Conservation (phyloP, 1,140 invertebrate species). For the Bombus confusus region DNA sequence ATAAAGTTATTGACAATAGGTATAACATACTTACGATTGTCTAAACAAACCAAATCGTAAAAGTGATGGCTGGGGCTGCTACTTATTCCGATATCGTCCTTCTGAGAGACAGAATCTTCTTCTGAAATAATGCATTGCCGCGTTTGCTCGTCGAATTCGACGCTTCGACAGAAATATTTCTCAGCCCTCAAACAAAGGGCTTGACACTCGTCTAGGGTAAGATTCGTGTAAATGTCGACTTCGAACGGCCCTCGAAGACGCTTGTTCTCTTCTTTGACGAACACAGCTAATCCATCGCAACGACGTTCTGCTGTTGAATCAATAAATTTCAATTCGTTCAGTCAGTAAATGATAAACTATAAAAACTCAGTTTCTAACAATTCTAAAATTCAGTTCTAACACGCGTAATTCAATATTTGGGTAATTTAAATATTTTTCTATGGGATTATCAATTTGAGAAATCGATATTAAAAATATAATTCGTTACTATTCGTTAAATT, state of each 20-base stretch:
- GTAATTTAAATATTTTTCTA: neutral
- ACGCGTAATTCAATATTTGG: neutral
- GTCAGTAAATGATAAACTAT: neutral
- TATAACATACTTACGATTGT: constrained; percentile 89
- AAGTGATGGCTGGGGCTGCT: constrained; percentile 92
- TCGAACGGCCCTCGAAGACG: constrained; percentile 93
- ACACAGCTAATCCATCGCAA: constrained; percentile 92
- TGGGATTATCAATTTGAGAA: neutral
- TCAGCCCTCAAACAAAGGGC: constrained; percentile 90
- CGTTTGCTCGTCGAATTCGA: constrained; percentile 94
- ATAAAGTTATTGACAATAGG: neutral
- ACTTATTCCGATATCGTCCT: constrained; percentile 91
- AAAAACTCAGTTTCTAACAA: neutral
- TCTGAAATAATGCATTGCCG: constrained; percentile 92
- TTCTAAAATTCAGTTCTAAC: neutral
- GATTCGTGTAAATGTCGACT: constrained; percentile 92
- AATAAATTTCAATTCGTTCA: constrained; percentile 30
- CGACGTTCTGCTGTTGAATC: constrained; percentile 88
- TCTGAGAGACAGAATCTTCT: constrained; percentile 93
- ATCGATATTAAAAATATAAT: too few species aligned
- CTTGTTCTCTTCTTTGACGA: constrained; percentile 94
- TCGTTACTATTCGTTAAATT: neutral
- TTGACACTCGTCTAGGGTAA: constrained; percentile 93
- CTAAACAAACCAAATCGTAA: constrained; percentile 92
- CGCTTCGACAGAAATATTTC: constrained; percentile 93